Percentiles rank a stretch among this genome's conserved stretches.
Evolutionary conservation across 2,797 vertebrate genomes (phyloP).

Genomic region (Zonotrichia albicollis): DNA sequence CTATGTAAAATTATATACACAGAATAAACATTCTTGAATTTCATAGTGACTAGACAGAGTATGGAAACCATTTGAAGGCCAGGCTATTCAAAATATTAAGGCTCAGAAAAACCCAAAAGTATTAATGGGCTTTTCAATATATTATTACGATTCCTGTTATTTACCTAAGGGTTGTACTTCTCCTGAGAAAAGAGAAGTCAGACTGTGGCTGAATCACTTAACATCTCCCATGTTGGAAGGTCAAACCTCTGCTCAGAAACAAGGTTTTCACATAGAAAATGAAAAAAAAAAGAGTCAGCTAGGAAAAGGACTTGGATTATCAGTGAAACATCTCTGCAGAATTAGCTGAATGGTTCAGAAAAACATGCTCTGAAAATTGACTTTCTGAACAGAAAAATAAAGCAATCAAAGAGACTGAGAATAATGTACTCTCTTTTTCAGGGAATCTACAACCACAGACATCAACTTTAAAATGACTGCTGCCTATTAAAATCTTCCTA

Average conservation of each 20-base stretch:
- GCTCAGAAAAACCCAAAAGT: neutral
- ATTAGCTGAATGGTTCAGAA: neutral
- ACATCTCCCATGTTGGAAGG: neutral
- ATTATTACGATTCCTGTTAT: slow-evolving; percentile 37
- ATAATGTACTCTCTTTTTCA: accelerated
- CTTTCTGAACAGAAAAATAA: neutral
- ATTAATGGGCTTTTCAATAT: slow-evolving; percentile 1
- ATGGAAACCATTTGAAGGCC: neutral
- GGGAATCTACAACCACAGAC: neutral
- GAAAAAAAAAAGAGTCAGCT: neutral
- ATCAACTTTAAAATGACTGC: neutral
- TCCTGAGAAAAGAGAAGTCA: slow-evolving; percentile 20
- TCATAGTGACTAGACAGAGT: neutral
- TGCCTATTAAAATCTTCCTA: neutral
- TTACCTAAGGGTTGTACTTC: slow-evolving; percentile 10
- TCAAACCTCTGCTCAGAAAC: neutral
- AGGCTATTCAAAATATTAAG: slow-evolving; percentile 28
- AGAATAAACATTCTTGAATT: neutral
- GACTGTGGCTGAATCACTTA: neutral
- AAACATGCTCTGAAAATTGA: neutral
- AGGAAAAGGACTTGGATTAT: neutral
- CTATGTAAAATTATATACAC: neutral
- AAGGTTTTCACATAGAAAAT: neutral
- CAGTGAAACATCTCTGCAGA: neutral
- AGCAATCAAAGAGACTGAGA: neutral